phyloP scores from a whole-genome alignment of 2,113 vertebrate genomes.

The Phoenicopterus ruber region DNA sequence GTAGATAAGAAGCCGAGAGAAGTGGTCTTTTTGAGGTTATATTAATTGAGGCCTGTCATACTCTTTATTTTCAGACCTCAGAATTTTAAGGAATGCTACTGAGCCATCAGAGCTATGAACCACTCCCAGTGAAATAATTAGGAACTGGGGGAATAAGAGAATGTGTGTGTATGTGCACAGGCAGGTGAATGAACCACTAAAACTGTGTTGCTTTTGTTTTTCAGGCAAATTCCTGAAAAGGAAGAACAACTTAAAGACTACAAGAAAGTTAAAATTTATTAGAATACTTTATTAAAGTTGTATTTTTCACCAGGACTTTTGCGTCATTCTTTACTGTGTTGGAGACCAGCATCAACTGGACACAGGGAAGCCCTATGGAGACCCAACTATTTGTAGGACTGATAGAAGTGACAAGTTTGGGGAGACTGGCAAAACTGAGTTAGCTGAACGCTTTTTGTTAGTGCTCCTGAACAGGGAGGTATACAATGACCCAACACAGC shows the following conservation, averaged over 20 bases:
- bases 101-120: not conserved
- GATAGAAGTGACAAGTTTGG: not conserved
- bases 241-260: not conserved
- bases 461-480: not conserved
- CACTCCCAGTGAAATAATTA: not conserved
- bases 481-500: not conserved
- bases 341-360: not conserved
- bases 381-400: not conserved
- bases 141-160: not conserved
- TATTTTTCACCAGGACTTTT: not conserved
- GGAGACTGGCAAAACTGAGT: not conserved
- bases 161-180: not conserved
- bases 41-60: not conserved
- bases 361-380: not conserved
- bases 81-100: not conserved
- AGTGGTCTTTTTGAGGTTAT: not conserved
- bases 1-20: not conserved
- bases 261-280: not conserved
- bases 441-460: not conserved
- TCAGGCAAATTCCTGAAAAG: not conserved
- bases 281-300: not conserved
- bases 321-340: not conserved
- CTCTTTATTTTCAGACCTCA: not conserved
- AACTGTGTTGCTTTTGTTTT: not conserved
- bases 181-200: not conserved